Conservation (phyloP, 2,113 vertebrate genomes). For the Progne subis region DNA sequence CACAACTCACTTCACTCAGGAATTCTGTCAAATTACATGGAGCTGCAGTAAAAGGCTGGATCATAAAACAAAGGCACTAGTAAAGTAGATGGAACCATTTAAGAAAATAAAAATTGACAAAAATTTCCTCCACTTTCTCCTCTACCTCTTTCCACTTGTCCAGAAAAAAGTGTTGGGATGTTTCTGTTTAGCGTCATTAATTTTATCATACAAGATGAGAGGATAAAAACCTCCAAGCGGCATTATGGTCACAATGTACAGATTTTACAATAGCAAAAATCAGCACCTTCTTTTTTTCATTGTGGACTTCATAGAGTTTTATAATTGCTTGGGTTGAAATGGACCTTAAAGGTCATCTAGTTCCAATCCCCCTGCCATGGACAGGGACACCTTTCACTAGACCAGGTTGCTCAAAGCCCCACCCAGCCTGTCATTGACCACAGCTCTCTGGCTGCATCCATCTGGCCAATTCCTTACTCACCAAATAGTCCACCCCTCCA, state of each 20-base stretch:
- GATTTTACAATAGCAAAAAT: background rate
- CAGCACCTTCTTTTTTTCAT: background rate
- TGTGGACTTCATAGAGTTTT: background rate
- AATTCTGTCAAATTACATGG: background rate
- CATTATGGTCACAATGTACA: background rate
- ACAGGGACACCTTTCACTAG: background rate
- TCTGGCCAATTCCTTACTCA: background rate
- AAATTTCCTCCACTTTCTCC: background rate
- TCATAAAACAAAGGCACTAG: background rate
- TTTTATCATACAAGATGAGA: background rate
- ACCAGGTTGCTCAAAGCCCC: background rate
- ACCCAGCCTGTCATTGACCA: background rate
- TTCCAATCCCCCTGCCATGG: background rate
- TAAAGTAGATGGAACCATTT: background rate
- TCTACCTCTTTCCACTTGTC: background rate
- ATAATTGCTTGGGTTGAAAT: background rate
- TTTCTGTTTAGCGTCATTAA: background rate
- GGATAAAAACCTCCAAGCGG: background rate
- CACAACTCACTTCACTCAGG: background rate
- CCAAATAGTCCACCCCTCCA: background rate
- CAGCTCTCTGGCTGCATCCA: background rate
- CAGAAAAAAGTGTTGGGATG: background rate
- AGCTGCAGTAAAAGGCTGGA: background rate
- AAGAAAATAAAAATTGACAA: background rate
- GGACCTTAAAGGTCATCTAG: background rate